Evolutionary conservation across 2,797 vertebrate genomes (phyloP), one percentile per base, ranked within the genome.

Genomic region (Myripristis jacobus): DNA sequence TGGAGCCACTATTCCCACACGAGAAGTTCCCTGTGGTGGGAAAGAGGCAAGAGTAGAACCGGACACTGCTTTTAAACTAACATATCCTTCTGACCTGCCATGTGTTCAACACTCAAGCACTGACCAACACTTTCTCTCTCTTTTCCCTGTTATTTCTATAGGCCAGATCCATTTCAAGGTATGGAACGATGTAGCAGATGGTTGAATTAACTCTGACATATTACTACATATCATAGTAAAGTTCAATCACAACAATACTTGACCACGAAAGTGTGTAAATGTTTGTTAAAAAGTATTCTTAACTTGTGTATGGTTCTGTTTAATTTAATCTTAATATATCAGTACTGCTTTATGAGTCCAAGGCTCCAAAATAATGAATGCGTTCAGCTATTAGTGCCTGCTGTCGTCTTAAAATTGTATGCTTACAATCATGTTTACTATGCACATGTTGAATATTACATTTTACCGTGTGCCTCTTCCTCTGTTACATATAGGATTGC

Each of bases 1-100:
- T 91, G 79, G 82, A 90, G 79, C 74, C 78, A 86, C 85, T 77
- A 81, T 87, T 89, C 84, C 88, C 90, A 80, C 87, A 79, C 70
- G 86, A 79, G 68, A 66, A 73, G 52, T 74, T 86, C 86, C 88
- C 92, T 74, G 41, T 53, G 83, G 89, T 83, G 79, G 89, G 84
- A 91, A 92, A 83, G 71, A 87, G 84, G 84, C 89, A 73, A 15
- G 77, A 83, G 87, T 79, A 66, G 73, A 85, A 83, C 77, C 64
- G 86, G 88, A 91, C 79, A 61, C 73, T 62, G 79, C 87, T 89
- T 76, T 88, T 82, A 77, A 92, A 86, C 72, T 53, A 69, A 83
- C 84, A 81, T 58, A 56, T 84, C 80, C 82, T 72, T 55, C n/a
- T 74, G 63, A 59, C 43, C 72, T 43, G 34, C 84, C 91, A 92